Evolutionary conservation across 37 sponge, comb jelly and placozoan genomes (phyloP), one percentile per base, ranked within the genome.

Genomic region (Chondrilla cf. caribensis): DNA sequence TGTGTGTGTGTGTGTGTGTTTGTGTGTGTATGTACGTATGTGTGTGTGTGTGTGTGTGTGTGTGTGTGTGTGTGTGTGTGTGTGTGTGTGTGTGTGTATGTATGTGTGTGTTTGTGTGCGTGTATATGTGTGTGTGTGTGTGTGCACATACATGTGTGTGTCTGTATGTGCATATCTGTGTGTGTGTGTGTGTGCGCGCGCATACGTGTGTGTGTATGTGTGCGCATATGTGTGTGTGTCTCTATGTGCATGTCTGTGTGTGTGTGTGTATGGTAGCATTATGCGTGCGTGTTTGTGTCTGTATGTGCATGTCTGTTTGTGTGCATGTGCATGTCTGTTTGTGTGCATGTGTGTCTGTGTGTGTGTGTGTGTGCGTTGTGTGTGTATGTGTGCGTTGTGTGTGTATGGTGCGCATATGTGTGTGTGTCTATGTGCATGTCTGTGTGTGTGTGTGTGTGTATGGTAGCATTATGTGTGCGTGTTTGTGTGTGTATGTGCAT

Each of bases 21-120:
- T 62, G 64, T 62, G 64, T 62, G 64, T 62, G 64, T 62, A 26
- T 15, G 64, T 62, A 22, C 15, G 64, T 62, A 22, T 62, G 64
- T 62, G 64, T 62, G 64, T 62, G 64, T 62, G 22, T 15, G 22
- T 62, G 64, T 62, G 64, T 62, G 64, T 62, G 64, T 62, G 64
- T 62, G 64, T 62, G 64, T 62, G 64, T 62, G 64, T 62, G 64
- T 62, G 64, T 62, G 64, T 62, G 64, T 62, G 64, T 62, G 64
- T 62, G 64, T 62, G 64, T 62, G 64, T 62, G 64, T 62, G 64
- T 62, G 64, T 62, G 64, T 62, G 64, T 62, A 22, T 62, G 64
- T 62, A 22, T 62, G 64, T 62, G 64, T 62, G 64, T 62, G 64
- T 15, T 7, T 62, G 64, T 62, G 64, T 62, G 64, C 15, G 64